These are phyloP conservation scores for Procambarus virginalis DNA, from an alignment of 1,140 invertebrate species.

Conservation along the genomic window DNA sequence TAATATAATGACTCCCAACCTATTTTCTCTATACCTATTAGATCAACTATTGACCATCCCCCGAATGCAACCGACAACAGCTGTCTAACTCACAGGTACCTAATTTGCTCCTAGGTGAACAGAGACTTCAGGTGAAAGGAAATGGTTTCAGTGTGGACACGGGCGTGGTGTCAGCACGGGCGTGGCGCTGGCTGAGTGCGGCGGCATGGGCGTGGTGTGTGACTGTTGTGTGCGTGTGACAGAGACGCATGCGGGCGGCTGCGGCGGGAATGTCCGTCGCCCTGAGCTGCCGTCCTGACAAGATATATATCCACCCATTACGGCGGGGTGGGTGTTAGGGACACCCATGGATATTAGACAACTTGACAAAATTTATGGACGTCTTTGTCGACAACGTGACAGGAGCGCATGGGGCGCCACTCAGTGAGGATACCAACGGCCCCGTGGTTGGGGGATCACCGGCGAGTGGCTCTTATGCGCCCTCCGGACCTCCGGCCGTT, in stretches of 20 bases:
- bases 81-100: too few species aligned
- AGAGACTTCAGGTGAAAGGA: too few species aligned
- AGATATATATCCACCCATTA: conserved; percentile 70
- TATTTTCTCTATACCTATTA: too few species aligned
- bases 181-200: conserved; percentile 5
- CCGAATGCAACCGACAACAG: too few species aligned
- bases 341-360: conserved; percentile 70
- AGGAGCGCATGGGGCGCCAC: conserved; percentile 62
- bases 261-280: conserved; percentile 64
- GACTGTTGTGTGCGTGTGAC: conserved; percentile 65
- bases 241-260: conserved; percentile 65
- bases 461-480: conserved; percentile 52
- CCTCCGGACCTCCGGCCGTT: conserved; percentile 16
- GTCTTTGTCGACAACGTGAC: conserved; percentile 70
- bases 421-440: conserved; percentile 63
- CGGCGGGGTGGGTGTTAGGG: conserved; percentile 69
- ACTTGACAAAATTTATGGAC: conserved; percentile 70
- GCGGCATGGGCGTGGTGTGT: conserved; percentile 31
- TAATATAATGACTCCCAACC: too few species aligned
- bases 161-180: conserved; percentile 9
- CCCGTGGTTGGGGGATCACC: conserved; percentile 40
- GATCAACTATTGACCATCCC: too few species aligned
- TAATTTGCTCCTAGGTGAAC: too few species aligned
- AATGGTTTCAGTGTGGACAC: background rate
- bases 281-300: conserved; percentile 64